Base-by-base conservation (phyloP, 2,888 invertebrate species). In the Cephus pulcher region DNA sequence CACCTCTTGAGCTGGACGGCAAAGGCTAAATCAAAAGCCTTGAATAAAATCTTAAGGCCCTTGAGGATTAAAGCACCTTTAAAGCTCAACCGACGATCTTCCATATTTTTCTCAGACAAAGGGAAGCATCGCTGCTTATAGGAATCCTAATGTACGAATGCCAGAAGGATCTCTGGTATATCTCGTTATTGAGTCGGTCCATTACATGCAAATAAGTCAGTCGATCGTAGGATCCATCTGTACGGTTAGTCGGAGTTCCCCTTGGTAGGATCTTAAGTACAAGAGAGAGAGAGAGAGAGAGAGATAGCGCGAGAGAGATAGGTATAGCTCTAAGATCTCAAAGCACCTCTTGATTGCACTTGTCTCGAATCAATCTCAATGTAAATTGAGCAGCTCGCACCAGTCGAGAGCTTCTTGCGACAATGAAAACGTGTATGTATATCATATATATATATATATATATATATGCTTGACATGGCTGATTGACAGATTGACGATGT, bases 351-450 rank as follows among this genome's bases (percentile, higher is more conserved):
- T 90, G 89, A 91, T 91, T 91, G 90, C 90, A 89, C 87, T 89
- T 89, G 90, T 90, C 90, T 89, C 88, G 88, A 90, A 89, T 91
- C 91, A 91, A 91, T 91, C 90, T 91, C 90, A 86, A 91, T 91
- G 91, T 90, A 91, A 91, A 91, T 91, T 90, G 90, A 89, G 86
- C 85, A 84, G 86, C 85, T 83, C 82, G 82, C 82, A 80, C 78
- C 80, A 78, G 80, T 77, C 82, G 76, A 71, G 75, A 77, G 78
- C 23, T 56, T 34, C 32, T 71, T 71, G 32, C 71, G 71, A 71
- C 34, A 34, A 71, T 32, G 71, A 32, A 71, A 71, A 32, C 71
- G 71, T 34, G 15, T 34, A 9, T 71, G 11, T 11, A 30, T 33
- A 40, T 15, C 15, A 15, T 40, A 15, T 15, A 0, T 35, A 11